A percentile compares a stretch with the other conserved stretches of the same genome.
phyloP scores from a whole-genome alignment of 2,113 vertebrate species.

The Saimiri boliviensis region DNA sequence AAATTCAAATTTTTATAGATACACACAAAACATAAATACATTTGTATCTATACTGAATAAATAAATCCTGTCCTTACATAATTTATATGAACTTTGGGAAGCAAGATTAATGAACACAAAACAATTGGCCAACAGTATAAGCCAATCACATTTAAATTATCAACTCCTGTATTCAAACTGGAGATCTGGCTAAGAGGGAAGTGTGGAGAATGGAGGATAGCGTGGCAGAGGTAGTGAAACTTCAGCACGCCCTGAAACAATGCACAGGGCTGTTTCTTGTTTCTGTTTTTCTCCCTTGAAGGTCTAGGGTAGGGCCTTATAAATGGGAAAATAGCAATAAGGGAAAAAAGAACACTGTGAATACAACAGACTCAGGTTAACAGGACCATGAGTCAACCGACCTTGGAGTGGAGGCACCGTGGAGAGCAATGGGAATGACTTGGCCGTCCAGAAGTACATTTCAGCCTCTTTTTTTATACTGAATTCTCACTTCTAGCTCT shows the following conservation, averaged over 20 bases:
- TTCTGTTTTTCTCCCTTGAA: background rate
- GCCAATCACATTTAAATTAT: background rate
- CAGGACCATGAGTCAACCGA: background rate
- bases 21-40: background rate
- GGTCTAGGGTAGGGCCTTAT: background rate
- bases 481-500: constrained; percentile 35
- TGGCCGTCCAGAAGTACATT: background rate
- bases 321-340: background rate
- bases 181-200: background rate
- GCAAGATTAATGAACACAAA: background rate
- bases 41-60: background rate
- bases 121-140: background rate
- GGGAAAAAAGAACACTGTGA: background rate
- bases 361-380: background rate
- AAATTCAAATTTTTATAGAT: background rate
- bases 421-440: background rate
- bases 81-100: background rate
- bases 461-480: background rate
- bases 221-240: background rate
- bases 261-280: background rate
- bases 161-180: background rate
- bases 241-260: background rate
- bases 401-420: accelerated
- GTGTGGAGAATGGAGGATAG: background rate
- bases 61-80: background rate